Percentiles rank a stretch among this genome's conserved stretches.
Evolutionary conservation across 1,140 invertebrate species (phyloP).

Genomic region (Contarinia nasturtii): DNA sequence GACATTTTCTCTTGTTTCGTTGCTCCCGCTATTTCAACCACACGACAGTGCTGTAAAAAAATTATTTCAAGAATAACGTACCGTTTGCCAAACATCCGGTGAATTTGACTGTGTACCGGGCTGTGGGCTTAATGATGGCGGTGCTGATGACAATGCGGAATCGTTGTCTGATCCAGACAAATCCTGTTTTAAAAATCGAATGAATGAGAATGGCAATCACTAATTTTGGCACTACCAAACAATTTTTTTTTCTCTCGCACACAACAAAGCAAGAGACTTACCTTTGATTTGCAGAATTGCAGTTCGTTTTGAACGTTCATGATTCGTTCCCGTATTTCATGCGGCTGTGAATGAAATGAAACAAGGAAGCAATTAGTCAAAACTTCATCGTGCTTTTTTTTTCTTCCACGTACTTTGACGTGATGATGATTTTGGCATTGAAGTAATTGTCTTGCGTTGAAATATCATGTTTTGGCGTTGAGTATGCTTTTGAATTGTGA

Average conservation of each 20-base stretch:
- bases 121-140: slow-evolving; percentile 22
- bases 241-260: not conserved
- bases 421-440: too few species aligned
- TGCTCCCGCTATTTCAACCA: too few species aligned
- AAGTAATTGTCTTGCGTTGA: too few species aligned
- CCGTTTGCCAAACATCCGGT: slow-evolving; percentile 22
- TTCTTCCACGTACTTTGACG: too few species aligned
- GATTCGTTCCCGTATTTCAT: slow-evolving; percentile 3
- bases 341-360: slow-evolving; percentile 1
- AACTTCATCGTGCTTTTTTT: too few species aligned
- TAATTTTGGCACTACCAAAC: not conserved
- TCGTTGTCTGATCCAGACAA: slow-evolving; percentile 19
- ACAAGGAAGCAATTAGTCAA: not conserved
- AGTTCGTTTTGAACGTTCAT: slow-evolving; percentile 2
- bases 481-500: too few species aligned
- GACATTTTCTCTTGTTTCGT: too few species aligned
- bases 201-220: not conserved
- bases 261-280: not conserved
- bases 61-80: too few species aligned
- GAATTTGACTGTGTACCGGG: slow-evolving; percentile 12
- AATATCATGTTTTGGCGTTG: too few species aligned
- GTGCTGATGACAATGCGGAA: slow-evolving; percentile 23
- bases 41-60: too few species aligned
- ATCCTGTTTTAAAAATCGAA: not conserved
- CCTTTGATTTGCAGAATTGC: not conserved